These are phyloP conservation scores for Medauroidea extradentata DNA, from an alignment of 1,140 invertebrate species.

Conservation along the genomic window DNA sequence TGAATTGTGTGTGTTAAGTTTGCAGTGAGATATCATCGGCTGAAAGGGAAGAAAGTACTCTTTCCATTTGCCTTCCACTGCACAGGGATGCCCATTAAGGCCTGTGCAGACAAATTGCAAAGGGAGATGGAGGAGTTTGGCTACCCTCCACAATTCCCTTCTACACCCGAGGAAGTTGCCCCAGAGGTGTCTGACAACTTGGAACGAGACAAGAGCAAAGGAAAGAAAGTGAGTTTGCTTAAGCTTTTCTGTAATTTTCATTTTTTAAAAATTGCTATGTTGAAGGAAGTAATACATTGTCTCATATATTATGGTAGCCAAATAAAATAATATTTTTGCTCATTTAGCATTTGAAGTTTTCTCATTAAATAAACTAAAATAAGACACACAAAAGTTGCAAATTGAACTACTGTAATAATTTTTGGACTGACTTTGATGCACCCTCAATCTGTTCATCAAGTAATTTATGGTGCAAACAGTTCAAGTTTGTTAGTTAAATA, in stretches of 20 bases:
- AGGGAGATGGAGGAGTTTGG: constrained; percentile 91
- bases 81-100: constrained; percentile 96
- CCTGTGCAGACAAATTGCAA: constrained; percentile 96
- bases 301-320: neutral
- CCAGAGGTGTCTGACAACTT: constrained; percentile 54
- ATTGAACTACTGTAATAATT: neutral
- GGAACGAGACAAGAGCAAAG: constrained; percentile 93
- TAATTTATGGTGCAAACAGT: too few species aligned
- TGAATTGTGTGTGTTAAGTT: constrained; percentile 68
- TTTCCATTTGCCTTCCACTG: constrained; percentile 99
- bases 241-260: neutral
- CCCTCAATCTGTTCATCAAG: too few species aligned
- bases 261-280: neutral
- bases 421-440: too few species aligned
- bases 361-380: neutral
- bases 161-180: constrained; percentile 44
- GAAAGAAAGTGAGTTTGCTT: constrained; percentile 73
- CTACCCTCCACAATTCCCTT: constrained; percentile 88
- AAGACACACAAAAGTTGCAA: neutral
- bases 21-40: constrained; percentile 81
- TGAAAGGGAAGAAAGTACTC: constrained; percentile 86
- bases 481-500: too few species aligned
- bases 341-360: too few species aligned
- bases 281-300: neutral
- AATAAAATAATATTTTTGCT: neutral